These are phyloP conservation scores for Oegoconia quadripuncta DNA, from an alignment of 2,888 invertebrate species.

Conservation along the genomic window DNA sequence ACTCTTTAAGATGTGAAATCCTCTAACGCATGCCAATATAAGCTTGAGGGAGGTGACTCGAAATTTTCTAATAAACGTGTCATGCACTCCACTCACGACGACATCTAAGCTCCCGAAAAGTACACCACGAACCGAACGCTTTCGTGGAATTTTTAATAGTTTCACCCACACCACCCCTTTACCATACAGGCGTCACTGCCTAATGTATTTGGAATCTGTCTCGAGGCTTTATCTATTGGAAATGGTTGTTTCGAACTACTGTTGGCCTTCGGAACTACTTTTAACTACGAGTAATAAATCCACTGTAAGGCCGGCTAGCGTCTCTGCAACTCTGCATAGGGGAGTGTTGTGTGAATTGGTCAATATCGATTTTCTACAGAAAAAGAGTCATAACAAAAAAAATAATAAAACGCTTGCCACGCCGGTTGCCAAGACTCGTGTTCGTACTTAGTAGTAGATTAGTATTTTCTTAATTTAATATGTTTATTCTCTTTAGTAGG, in stretches of 20 bases:
- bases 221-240: constrained; percentile 71
- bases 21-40: neutral
- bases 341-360: constrained; percentile 36
- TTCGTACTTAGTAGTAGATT: too few relatives aligned
- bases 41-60: constrained; percentile 17
- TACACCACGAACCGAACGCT: constrained; percentile 32
- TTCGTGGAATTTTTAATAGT: constrained; percentile 74
- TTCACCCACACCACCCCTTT: constrained; percentile 45
- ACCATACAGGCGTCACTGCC: constrained; percentile 43
- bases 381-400: too few relatives aligned
- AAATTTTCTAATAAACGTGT: constrained; percentile 60
- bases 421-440: too few relatives aligned
- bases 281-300: constrained; percentile 77
- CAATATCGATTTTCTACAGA: constrained; percentile 24
- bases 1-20: neutral
- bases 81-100: constrained; percentile 52
- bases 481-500: too few relatives aligned
- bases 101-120: constrained; percentile 33
- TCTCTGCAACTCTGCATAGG: constrained; percentile 61
- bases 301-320: constrained; percentile 55
- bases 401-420: too few relatives aligned
- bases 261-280: constrained; percentile 70
- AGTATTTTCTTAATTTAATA: too few relatives aligned
- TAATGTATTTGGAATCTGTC: constrained; percentile 78
- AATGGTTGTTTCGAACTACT: constrained; percentile 74